Evolutionary conservation across 2,888 invertebrate genomes (phyloP).

Genomic region (Drosophila prolongata): DNA sequence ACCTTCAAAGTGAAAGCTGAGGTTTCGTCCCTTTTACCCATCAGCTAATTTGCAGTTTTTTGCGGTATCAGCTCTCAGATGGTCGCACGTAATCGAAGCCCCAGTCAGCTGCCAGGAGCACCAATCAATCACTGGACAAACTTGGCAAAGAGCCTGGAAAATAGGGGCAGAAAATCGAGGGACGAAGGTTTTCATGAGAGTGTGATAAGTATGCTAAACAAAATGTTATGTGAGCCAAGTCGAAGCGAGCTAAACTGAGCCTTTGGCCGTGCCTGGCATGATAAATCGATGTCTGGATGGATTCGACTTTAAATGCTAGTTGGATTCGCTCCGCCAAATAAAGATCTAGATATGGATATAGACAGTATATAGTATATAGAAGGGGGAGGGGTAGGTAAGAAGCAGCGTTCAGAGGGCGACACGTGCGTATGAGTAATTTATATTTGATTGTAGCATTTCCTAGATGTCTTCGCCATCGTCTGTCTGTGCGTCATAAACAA

Average conservation of each 20-base stretch:
- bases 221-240: constrained; percentile 39
- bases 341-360: constrained; percentile 20
- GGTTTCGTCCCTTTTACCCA: constrained; percentile 7
- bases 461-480: constrained; percentile 10
- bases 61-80: constrained; percentile 45
- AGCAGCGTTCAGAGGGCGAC: constrained; percentile 35
- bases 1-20: background rate
- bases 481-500: constrained; percentile 72
- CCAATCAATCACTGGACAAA: constrained; percentile 63
- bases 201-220: constrained; percentile 53
- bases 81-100: constrained; percentile 51
- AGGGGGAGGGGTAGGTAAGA: too few relatives aligned
- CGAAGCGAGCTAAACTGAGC: constrained; percentile 31
- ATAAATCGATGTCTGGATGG: constrained; percentile 45
- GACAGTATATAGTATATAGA: constrained; percentile 1
- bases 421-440: constrained; percentile 75
- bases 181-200: constrained; percentile 4
- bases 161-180: background rate
- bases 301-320: constrained; percentile 53
- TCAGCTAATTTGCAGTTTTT: constrained; percentile 45
- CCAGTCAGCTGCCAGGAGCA: constrained; percentile 44
- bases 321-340: constrained; percentile 18
- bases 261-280: constrained; percentile 43
- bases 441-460: constrained; percentile 64
- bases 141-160: constrained; percentile 25